Evolutionary conservation across 2,113 vertebrate genomes (phyloP).

Genomic region (Cinclus cinclus): DNA sequence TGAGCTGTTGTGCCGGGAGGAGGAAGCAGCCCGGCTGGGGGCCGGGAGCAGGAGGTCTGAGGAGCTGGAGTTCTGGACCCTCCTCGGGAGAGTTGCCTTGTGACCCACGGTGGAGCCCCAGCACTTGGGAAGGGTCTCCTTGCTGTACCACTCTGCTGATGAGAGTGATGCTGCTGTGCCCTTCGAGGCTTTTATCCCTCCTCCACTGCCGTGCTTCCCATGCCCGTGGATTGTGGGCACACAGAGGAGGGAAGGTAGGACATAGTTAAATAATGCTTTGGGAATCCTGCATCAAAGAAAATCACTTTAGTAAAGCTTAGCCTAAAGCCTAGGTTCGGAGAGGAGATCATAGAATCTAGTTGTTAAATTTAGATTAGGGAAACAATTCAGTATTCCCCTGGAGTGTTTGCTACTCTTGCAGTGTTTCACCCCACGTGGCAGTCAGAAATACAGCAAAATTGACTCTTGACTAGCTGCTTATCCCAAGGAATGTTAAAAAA

Average conservation of each 20-base stretch:
- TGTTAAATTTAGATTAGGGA: conserved; percentile 15
- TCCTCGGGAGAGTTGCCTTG: not conserved
- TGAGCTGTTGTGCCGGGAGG: not conserved
- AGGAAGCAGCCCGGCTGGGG: not conserved
- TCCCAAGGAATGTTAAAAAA: not conserved
- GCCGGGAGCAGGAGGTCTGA: not conserved
- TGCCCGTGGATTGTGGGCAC: accelerated
- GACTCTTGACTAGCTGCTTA: not conserved
- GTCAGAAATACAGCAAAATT: not conserved
- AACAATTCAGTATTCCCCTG: not conserved
- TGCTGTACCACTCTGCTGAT: not conserved
- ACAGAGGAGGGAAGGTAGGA: not conserved
- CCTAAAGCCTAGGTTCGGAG: not conserved
- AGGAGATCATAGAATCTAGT: not conserved
- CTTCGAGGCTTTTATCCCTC: not conserved
- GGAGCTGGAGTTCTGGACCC: not conserved
- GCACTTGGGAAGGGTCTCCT: not conserved
- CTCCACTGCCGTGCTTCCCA: accelerated
- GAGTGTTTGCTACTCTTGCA: not conserved
- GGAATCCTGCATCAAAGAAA: not conserved
- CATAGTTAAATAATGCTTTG: not conserved
- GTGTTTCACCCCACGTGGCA: not conserved
- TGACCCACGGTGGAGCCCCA: accelerated
- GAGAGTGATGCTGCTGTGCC: not conserved
- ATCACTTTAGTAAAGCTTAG: not conserved